These are phyloP conservation scores for Urocynchramus pylzowi DNA, from an alignment of 2,113 vertebrate species.

Conservation along the genomic window DNA sequence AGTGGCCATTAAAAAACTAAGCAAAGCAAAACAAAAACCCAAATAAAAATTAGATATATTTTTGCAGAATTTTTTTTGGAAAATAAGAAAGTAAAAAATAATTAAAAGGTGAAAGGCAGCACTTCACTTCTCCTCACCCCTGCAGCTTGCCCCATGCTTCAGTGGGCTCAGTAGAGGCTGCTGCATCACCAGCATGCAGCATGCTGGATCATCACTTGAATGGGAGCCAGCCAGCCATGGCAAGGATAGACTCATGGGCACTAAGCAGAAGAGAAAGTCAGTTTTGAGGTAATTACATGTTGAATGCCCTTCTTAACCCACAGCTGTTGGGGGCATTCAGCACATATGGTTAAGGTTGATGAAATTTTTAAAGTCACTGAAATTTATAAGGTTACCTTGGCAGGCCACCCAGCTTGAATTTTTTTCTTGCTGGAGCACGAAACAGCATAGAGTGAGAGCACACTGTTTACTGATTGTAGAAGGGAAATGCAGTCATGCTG, in stretches of 20 bases:
- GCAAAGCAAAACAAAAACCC: background rate
- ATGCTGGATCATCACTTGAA: conserved; percentile 23
- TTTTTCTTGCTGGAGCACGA: background rate
- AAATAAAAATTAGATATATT: background rate
- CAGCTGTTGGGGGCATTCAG: conserved; percentile 53
- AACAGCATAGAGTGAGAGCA: background rate
- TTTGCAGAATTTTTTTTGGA: background rate
- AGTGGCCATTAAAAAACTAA: background rate
- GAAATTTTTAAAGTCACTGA: conserved; percentile 51
- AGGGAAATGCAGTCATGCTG: background rate
- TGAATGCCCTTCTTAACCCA: conserved; percentile 57
- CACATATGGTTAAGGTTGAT: conserved; percentile 56
- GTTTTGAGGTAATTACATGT: conserved; percentile 59
- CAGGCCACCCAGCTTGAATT: conserved; percentile 5
- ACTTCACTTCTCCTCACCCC: background rate
- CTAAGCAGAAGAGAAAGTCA: conserved; percentile 44
- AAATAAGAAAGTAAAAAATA: background rate
- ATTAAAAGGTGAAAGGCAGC: background rate
- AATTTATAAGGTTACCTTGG: conserved; percentile 61
- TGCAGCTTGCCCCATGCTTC: background rate
- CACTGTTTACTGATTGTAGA: background rate
- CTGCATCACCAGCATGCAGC: background rate
- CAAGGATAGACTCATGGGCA: conserved; percentile 27
- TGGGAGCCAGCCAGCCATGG: conserved; percentile 37
- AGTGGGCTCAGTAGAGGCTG: background rate